These are phyloP conservation scores for Drosophila aff. DNA, from an alignment of 1,140 invertebrate genomes.

Conservation along the genomic window DNA sequence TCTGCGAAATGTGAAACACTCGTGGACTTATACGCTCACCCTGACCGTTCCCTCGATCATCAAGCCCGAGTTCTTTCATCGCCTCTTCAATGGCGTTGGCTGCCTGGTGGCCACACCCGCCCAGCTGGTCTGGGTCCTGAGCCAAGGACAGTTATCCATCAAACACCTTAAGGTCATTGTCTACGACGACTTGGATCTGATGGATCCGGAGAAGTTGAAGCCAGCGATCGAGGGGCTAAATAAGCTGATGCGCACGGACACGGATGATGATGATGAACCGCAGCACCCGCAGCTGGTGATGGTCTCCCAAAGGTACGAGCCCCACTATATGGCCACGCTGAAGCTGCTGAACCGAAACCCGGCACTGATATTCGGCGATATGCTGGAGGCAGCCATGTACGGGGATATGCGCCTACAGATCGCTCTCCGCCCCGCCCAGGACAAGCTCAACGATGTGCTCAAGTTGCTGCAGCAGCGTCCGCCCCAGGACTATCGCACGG, in stretches of 20 bases:
- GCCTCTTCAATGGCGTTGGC: constrained; percentile 48
- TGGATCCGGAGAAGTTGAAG: constrained; percentile 14
- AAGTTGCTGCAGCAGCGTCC: constrained; percentile 30
- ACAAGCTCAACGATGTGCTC: constrained; percentile 23
- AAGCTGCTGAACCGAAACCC: constrained; percentile 13
- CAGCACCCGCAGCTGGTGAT: constrained; percentile 43
- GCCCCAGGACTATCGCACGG: constrained; percentile 35
- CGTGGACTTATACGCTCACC: constrained; percentile 11
- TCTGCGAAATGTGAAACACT: constrained; percentile 16
- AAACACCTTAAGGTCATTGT: constrained; percentile 26
- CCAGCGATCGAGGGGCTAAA: constrained; percentile 5
- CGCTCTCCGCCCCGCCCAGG: neutral
- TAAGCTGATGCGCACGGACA: neutral
- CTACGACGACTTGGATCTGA: constrained; percentile 60
- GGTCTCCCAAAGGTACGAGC: constrained; percentile 33
- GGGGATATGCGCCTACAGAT: constrained; percentile 33
- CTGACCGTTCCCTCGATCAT: constrained; percentile 34
- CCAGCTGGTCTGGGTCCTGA: constrained; percentile 41
- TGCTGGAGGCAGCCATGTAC: constrained; percentile 63
- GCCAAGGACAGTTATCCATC: neutral
- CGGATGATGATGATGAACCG: too few relatives aligned
- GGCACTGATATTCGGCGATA: constrained; percentile 55
- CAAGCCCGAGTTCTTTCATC: constrained; percentile 17
- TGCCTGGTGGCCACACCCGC: constrained; percentile 53
- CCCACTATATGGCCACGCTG: constrained; percentile 11